These are phyloP conservation scores for Enoplolaimus lenunculus DNA, from an alignment of 2,888 invertebrate genomes.

Conservation along the genomic window DNA sequence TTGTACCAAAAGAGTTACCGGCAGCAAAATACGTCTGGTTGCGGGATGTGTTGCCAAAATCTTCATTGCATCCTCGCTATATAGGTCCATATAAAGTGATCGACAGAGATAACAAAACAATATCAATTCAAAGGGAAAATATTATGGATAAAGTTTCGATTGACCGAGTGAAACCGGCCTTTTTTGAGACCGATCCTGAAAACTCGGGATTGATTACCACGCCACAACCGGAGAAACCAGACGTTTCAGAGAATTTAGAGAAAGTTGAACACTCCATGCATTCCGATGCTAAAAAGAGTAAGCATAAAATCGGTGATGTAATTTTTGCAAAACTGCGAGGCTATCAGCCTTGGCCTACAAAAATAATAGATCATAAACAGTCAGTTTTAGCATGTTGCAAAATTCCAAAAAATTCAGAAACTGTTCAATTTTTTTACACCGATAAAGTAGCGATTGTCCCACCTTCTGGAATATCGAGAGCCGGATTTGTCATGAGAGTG, in stretches of 20 bases:
- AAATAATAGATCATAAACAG: not conserved
- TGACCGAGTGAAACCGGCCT: not conserved
- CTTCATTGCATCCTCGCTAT: not conserved
- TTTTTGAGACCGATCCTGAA: too few species aligned
- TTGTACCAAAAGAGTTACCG: not conserved
- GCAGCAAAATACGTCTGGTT: not conserved
- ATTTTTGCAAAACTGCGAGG: not conserved
- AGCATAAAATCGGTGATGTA: not conserved
- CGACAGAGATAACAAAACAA: not conserved
- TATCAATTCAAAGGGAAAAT: not conserved
- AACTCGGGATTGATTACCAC: too few species aligned
- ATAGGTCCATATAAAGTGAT: not conserved
- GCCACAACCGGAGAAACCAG: too few species aligned
- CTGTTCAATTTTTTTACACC: not conserved
- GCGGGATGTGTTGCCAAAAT: not conserved
- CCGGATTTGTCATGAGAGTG: too few species aligned
- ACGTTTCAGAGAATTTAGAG: too few species aligned
- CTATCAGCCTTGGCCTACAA: not conserved
- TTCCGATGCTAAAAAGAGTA: too few species aligned
- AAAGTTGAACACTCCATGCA: too few species aligned
- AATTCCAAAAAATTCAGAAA: not conserved
- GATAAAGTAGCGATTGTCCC: not conserved
- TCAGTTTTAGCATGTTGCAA: not conserved
- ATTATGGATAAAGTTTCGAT: not conserved
- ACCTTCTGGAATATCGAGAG: not conserved